phyloP scores from a whole-genome alignment of 2,797 vertebrate genomes.

The Coregonus sp. region DNA sequence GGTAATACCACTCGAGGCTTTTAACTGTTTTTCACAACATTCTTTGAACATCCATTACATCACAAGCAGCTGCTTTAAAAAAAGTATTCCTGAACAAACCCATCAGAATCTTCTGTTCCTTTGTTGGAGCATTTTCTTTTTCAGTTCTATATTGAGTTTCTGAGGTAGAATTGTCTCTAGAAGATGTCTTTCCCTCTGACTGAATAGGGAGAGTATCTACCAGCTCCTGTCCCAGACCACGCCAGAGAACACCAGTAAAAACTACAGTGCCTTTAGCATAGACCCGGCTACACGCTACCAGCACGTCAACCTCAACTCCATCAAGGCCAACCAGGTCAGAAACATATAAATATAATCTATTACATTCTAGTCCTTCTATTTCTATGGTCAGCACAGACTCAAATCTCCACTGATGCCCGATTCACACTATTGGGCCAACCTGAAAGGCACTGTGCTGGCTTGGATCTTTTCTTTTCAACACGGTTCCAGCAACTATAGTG shows the following conservation, averaged over 20 bases:
- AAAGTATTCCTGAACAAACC: not conserved
- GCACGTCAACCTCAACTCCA: conserved; percentile 83
- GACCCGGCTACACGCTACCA: conserved; percentile 87
- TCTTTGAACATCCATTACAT: no score
- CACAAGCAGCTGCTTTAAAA: not conserved
- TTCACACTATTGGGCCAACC: no score
- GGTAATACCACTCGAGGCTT: no score
- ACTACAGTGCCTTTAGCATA: conserved; percentile 82
- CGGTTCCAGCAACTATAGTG: no score
- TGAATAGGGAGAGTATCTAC: conserved; percentile 87
- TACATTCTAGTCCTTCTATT: not conserved
- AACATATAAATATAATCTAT: not conserved
- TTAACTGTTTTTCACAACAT: no score
- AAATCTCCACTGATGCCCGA: not conserved
- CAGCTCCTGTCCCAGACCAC: conserved; percentile 92
- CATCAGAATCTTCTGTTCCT: not conserved
- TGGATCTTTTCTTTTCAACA: no score
- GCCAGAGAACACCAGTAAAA: conserved; percentile 90
- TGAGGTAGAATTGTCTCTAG: not conserved
- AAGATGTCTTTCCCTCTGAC: conserved; percentile 5
- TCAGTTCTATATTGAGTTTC: not conserved
- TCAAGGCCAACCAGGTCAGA: conserved; percentile 84
- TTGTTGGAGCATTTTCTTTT: not conserved
- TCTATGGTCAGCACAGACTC: not conserved
- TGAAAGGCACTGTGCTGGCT: no score